Conservation (phyloP, 2,113 vertebrate species). For the Pholis gunnellus region DNA sequence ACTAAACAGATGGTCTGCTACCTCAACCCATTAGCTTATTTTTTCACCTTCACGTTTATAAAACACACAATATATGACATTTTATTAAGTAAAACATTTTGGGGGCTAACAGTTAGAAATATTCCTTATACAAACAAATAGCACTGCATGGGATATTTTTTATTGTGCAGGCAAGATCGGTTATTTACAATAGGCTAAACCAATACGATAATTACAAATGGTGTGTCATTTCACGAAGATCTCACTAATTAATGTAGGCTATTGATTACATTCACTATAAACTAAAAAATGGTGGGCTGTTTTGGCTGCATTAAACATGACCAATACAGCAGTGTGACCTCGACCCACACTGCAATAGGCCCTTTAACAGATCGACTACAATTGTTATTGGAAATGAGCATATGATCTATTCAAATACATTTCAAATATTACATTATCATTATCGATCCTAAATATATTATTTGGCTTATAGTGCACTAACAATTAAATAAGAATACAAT, state of each 20-base stretch:
- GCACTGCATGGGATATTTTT: not conserved
- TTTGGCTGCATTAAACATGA: slow-evolving; percentile 23
- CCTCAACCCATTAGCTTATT: not conserved
- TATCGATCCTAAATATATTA: not conserved
- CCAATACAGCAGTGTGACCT: slow-evolving; percentile 17
- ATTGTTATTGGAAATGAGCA: not conserved
- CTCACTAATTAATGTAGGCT: not conserved
- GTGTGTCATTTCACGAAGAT: not conserved
- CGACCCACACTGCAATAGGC: slow-evolving; percentile 26
- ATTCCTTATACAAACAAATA: not conserved
- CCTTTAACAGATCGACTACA: slow-evolving; percentile 1
- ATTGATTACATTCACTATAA: not conserved
- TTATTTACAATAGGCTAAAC: not conserved
- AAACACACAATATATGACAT: not conserved
- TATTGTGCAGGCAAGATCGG: not conserved
- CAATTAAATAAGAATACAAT: not conserved
- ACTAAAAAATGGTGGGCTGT: not conserved
- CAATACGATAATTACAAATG: not conserved
- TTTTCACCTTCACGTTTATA: not conserved
- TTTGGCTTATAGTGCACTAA: not conserved
- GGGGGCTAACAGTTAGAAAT: not conserved
- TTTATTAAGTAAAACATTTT: not conserved
- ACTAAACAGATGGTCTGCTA: not conserved
- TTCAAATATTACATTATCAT: not conserved
- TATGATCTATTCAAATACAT: not conserved